Percentiles rank a stretch among this genome's conserved stretches.
These are phyloP conservation scores for Drosophila limbata DNA, from an alignment of 2,888 invertebrate species.

Conservation along the genomic window DNA sequence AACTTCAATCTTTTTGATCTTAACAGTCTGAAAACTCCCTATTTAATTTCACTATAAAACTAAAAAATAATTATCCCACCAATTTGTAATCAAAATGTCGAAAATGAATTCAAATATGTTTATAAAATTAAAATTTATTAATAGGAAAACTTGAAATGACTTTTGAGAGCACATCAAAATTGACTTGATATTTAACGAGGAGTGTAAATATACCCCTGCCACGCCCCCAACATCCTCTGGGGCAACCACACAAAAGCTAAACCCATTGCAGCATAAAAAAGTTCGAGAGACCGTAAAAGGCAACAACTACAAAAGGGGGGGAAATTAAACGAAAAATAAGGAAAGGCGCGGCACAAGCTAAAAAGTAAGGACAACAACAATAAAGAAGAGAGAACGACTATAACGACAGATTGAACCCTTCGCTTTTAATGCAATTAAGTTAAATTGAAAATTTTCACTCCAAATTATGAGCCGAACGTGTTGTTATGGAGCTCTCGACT, in stretches of 20 bases:
- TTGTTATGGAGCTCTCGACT: slow-evolving; percentile 56
- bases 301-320: slow-evolving; percentile 49
- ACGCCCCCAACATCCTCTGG: slow-evolving; percentile 9
- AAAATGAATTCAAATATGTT: slow-evolving; percentile 56
- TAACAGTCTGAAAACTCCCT: neutral
- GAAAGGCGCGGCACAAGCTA: slow-evolving; percentile 44
- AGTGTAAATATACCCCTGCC: slow-evolving; percentile 14
- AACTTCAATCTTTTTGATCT: neutral
- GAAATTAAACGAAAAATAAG: slow-evolving; percentile 6
- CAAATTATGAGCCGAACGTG: slow-evolving; percentile 81
- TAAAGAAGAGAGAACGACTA: slow-evolving; percentile 34
- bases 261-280: slow-evolving; percentile 71
- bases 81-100: slow-evolving; percentile 49
- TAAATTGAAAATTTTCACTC: slow-evolving; percentile 82
- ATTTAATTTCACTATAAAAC: slow-evolving; percentile 31
- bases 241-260: slow-evolving; percentile 34
- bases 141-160: slow-evolving; percentile 54
- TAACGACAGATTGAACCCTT: slow-evolving; percentile 81
- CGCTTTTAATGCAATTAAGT: slow-evolving; percentile 82
- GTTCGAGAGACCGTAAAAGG: slow-evolving; percentile 63
- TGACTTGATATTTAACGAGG: slow-evolving; percentile 53
- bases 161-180: slow-evolving; percentile 57
- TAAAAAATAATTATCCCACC: slow-evolving; percentile 31
- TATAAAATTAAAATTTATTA: slow-evolving; percentile 37
- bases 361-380: slow-evolving; percentile 47